Evolutionary conservation across 2,888 invertebrate species (phyloP), one percentile per base, ranked within the genome.

Genomic region (Chymomyza amoena): DNA sequence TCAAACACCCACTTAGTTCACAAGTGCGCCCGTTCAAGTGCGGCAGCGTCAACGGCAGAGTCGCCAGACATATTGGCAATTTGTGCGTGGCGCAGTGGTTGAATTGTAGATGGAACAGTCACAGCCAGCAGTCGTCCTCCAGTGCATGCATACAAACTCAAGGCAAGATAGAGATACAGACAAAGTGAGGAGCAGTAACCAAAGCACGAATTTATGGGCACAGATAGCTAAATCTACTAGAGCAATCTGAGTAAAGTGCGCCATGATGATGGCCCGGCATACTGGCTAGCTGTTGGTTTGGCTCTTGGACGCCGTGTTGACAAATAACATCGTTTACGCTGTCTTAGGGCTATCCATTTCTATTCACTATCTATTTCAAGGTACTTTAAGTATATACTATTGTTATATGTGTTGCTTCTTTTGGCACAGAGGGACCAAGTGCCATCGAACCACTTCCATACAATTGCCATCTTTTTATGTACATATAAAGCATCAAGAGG

Each of bases 11-110:
- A 64, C 57, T 62, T 62, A 20, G 61, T 15, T 45, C 61, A 32
- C 62, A 25, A 62, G 50, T 18, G 51, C 51, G 51, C 74, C 54
- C 59, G 51, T 52, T 39, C 50, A 20, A 32, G 36, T 60, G 70
- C 10, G 54, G 54, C 20, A 20, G 16, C 45, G 64, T 61, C 61
- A 51, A 59, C 66, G 72, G 51, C 66, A 64, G 73, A 62, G 74
- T 76, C 77, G 69, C 73, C 77, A 76, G 76, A 76, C 77, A 77
- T 73, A 77, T 76, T 77, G 76, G 73, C 77, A 68, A 76, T 77
- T 76, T 76, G 73, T 76, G 68, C 66, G 69, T 64, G 68, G 39
- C 64, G 56, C 39, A 20, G 73, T 61, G 65, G 20, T 28, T 32
- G 32, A 4, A 32, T 45, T 57, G 57, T 50, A 15, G 9, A 13